Conservation (phyloP, 2,113 vertebrate species). For the Sceloporus undulatus region DNA sequence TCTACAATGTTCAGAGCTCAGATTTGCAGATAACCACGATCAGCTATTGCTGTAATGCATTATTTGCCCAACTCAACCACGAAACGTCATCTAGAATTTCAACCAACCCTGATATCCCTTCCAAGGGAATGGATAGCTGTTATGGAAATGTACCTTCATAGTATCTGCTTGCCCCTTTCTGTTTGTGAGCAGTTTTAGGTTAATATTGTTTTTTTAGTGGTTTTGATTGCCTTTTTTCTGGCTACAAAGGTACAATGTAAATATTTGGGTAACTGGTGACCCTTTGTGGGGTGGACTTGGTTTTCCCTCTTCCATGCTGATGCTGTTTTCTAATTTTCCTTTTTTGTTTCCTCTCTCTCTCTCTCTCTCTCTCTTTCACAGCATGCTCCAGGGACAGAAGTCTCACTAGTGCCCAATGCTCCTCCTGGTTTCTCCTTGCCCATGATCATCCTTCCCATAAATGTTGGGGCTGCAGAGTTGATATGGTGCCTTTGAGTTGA, state of each 20-base stretch:
- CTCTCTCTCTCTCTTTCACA: constrained; percentile 35
- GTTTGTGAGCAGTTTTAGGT: background rate
- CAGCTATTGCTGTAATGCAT: background rate
- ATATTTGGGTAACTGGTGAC: background rate
- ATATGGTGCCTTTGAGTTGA: constrained; percentile 40
- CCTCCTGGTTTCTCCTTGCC: constrained; percentile 57
- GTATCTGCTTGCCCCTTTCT: background rate
- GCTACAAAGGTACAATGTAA: background rate
- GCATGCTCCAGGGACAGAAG: constrained; percentile 35
- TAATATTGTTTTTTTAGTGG: background rate
- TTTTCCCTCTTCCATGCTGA: background rate
- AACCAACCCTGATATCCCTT: background rate
- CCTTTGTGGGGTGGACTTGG: background rate
- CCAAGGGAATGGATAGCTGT: background rate
- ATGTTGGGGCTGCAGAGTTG: constrained; percentile 55
- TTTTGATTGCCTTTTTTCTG: background rate
- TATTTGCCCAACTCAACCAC: background rate
- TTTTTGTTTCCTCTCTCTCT: no score
- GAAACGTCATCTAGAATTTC: no score
- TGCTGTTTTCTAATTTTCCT: background rate
- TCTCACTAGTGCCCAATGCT: constrained; percentile 49
- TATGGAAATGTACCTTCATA: background rate
- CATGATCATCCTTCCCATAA: constrained; percentile 46
- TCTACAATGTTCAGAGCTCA: background rate
- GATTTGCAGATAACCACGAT: background rate